Conservation (phyloP, 2,797 vertebrate genomes). For the Notolabrus celidotus region DNA sequence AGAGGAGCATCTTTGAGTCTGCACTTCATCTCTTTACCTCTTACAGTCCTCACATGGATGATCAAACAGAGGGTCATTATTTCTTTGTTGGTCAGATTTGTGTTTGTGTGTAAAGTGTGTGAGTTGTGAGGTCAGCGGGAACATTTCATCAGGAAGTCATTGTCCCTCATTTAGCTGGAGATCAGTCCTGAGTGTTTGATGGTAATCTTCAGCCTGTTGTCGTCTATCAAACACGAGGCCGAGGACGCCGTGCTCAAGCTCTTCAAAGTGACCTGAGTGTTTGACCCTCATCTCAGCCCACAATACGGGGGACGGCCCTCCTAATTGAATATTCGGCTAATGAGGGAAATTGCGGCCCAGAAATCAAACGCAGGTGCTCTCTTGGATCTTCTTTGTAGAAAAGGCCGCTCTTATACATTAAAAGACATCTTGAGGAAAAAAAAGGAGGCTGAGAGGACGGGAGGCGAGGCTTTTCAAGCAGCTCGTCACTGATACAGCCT, state of each 20-base stretch:
- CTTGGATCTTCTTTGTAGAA: conserved; percentile 63
- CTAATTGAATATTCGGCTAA: conserved; percentile 72
- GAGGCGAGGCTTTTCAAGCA: conserved; percentile 46
- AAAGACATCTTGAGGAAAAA: conserved; percentile 60
- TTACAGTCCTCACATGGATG: conserved; percentile 54
- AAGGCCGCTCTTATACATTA: conserved; percentile 54
- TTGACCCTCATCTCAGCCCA: conserved; percentile 62
- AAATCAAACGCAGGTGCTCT: conserved; percentile 73
- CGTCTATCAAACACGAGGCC: conserved; percentile 52
- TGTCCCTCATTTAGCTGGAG: conserved; percentile 57
- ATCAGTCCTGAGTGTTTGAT: conserved; percentile 65
- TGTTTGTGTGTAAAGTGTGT: conserved; percentile 2
- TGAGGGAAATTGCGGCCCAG: conserved; percentile 64
- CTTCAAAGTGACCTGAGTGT: conserved; percentile 68
- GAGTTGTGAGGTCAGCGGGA: conserved; percentile 28
- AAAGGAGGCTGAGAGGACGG: conserved; percentile 4
- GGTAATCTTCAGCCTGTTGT: conserved; percentile 55
- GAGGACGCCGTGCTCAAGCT: conserved; percentile 47
- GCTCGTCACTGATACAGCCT: conserved; percentile 37
- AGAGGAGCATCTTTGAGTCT: conserved; percentile 55
- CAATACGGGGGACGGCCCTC: conserved; percentile 46
- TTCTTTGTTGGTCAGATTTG: not conserved
- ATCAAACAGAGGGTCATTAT: not conserved
- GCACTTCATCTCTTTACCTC: conserved; percentile 37
- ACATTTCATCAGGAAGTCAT: conserved; percentile 64